These are phyloP conservation scores for Pollachius pollachius DNA, from an alignment of 2,113 vertebrate species.

Conservation along the genomic window DNA sequence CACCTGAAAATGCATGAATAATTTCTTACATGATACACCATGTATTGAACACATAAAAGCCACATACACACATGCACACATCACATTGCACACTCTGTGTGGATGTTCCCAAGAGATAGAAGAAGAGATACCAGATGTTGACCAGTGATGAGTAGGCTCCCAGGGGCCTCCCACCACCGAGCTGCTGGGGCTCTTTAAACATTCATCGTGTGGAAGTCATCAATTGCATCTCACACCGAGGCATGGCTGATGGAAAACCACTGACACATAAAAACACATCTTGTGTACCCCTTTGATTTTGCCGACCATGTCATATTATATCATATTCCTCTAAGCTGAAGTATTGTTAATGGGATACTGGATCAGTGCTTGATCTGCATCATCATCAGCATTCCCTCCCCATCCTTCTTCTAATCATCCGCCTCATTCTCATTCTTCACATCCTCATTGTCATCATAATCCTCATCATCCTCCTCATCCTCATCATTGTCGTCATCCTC, in stretches of 20 bases:
- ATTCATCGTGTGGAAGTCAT: not conserved
- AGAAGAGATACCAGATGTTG: not conserved
- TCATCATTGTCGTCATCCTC: no score
- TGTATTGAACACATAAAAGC: no score
- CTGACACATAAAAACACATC: not conserved
- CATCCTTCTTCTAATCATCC: no score
- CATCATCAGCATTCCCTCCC: no score
- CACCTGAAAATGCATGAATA: no score
- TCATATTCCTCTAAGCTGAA: no score
- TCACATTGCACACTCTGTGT: no score
- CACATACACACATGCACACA: no score
- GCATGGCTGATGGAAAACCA: not conserved
- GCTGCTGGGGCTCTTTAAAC: conserved; percentile 2
- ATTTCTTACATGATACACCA: no score
- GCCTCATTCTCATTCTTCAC: no score
- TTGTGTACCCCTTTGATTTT: not conserved
- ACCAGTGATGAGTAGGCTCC: not conserved
- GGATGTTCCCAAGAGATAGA: not conserved
- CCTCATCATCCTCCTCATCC: no score
- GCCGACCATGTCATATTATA: not conserved
- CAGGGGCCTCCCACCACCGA: conserved; percentile 3
- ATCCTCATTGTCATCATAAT: no score
- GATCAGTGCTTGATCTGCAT: not conserved
- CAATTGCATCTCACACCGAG: not conserved
- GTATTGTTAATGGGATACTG: not conserved